Percentiles rank a stretch among this genome's conserved stretches.
Evolutionary conservation across 2,797 vertebrate species (phyloP).

Genomic region (Myripristis murdjan): DNA sequence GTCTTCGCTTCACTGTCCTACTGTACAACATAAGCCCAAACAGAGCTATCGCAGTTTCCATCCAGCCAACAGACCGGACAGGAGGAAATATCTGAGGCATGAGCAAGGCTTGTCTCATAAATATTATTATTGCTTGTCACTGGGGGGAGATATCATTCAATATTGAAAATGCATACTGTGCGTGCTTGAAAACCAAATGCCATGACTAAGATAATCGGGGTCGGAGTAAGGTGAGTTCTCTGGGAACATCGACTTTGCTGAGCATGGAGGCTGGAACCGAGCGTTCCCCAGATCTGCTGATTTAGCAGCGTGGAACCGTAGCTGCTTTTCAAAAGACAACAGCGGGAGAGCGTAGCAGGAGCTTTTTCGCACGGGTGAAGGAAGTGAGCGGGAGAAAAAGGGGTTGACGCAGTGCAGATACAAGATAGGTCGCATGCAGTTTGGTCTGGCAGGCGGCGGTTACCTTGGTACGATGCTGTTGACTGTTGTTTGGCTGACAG

Average conservation of each 20-base stretch:
- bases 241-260: slow-evolving; percentile 72
- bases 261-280: slow-evolving; percentile 57
- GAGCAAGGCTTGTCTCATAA: slow-evolving; percentile 46
- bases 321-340: slow-evolving; percentile 62
- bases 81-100: slow-evolving; percentile 56
- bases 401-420: slow-evolving; percentile 70
- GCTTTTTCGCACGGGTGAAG: slow-evolving; percentile 45
- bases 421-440: slow-evolving; percentile 46
- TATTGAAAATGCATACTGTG: slow-evolving; percentile 29
- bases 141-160: slow-evolving; percentile 51
- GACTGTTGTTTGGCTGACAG: slow-evolving; percentile 78
- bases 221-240: slow-evolving; percentile 44
- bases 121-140: slow-evolving; percentile 60
- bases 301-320: slow-evolving; percentile 49
- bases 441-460: slow-evolving; percentile 53
- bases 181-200: slow-evolving; percentile 35
- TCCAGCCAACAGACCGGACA: slow-evolving; percentile 14
- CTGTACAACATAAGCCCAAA: slow-evolving; percentile 37
- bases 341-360: slow-evolving; percentile 35
- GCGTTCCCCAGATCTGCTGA: slow-evolving; percentile 69
- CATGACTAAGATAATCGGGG: slow-evolving; percentile 40
- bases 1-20: slow-evolving; percentile 58
- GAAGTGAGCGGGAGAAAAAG: slow-evolving; percentile 30
- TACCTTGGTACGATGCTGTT: slow-evolving; percentile 62
- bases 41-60: slow-evolving; percentile 31